A percentile compares a stretch with the other conserved stretches of the same genome.
Conservation (phyloP, 2,113 vertebrate species). For the Archocentrus centrarchus region DNA sequence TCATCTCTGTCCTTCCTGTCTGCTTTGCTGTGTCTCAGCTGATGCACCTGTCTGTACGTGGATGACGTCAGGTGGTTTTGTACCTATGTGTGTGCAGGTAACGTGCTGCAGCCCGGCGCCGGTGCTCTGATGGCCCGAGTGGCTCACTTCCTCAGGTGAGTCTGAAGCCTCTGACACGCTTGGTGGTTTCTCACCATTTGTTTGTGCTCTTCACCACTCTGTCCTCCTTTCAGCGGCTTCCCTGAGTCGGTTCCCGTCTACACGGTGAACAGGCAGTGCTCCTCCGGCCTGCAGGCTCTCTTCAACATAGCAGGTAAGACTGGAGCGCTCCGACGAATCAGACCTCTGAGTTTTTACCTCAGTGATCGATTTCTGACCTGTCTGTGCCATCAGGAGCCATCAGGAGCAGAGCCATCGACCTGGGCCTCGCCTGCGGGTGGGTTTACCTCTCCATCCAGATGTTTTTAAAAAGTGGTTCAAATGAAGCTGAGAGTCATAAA, state of each 20-base stretch:
- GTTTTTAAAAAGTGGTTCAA: neutral
- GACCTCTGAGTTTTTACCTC: rapidly evolving
- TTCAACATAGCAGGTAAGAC: conserved; percentile 89
- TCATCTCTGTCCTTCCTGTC: neutral
- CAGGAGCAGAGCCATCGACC: conserved; percentile 79
- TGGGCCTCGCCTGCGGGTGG: conserved; percentile 96
- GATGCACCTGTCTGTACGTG: neutral
- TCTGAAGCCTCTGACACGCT: neutral
- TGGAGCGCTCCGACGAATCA: neutral
- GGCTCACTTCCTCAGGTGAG: conserved; percentile 90
- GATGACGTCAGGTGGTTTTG: neutral
- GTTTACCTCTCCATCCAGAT: neutral
- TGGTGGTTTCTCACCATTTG: too few relatives aligned
- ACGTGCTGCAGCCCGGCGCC: conserved; percentile 93
- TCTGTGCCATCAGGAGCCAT: conserved; percentile 88
- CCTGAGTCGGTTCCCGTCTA: conserved; percentile 88
- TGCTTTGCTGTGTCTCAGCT: neutral
- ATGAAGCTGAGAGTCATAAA: neutral
- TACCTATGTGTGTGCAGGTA: conserved; percentile 78
- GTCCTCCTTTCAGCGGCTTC: conserved; percentile 83
- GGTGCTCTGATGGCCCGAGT: conserved; percentile 87
- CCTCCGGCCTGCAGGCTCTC: conserved; percentile 92
- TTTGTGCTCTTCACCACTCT: neutral
- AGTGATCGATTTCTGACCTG: neutral
- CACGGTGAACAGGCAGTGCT: conserved; percentile 92